Evolutionary conservation across 2,888 invertebrate genomes (phyloP).

Genomic region (Augiades crinisus): DNA sequence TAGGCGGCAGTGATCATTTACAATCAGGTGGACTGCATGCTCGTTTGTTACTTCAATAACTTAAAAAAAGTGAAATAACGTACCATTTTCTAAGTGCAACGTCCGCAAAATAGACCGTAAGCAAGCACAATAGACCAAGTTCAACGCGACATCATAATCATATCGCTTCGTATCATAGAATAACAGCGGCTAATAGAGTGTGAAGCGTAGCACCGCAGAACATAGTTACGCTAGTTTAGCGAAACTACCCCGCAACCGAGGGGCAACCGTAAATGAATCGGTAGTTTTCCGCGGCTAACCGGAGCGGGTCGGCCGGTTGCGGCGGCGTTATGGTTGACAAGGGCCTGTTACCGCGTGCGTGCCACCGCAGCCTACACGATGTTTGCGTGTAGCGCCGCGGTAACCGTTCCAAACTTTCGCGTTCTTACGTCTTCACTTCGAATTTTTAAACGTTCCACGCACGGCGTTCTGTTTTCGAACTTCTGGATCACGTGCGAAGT

Average conservation of each 20-base stretch:
- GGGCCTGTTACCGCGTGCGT: constrained; percentile 64
- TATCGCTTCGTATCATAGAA: background rate
- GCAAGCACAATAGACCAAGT: too few species aligned
- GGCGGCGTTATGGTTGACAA: constrained; percentile 79
- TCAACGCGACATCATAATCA: background rate
- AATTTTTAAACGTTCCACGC: constrained; percentile 12
- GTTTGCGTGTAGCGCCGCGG: constrained; percentile 45
- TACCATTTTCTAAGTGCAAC: too few species aligned
- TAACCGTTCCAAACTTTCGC: constrained; percentile 31
- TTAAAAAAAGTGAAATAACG: too few species aligned
- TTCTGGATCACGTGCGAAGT: too few species aligned
- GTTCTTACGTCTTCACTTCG: constrained; percentile 25
- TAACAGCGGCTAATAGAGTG: background rate
- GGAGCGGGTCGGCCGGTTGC: constrained; percentile 48
- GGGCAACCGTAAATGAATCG: constrained; percentile 77
- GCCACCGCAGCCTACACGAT: constrained; percentile 49
- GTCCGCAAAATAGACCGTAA: too few species aligned
- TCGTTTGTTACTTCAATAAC: too few species aligned
- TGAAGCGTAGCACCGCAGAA: constrained; percentile 55
- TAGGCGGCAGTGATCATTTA: too few species aligned
- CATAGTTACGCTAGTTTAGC: constrained; percentile 72
- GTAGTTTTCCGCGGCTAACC: constrained; percentile 67
- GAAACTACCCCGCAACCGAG: constrained; percentile 71
- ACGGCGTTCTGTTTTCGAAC: background rate
- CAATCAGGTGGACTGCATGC: too few species aligned